Conservation (phyloP, 2,797 vertebrate genomes). For the Macrochelys suwanniensis region DNA sequence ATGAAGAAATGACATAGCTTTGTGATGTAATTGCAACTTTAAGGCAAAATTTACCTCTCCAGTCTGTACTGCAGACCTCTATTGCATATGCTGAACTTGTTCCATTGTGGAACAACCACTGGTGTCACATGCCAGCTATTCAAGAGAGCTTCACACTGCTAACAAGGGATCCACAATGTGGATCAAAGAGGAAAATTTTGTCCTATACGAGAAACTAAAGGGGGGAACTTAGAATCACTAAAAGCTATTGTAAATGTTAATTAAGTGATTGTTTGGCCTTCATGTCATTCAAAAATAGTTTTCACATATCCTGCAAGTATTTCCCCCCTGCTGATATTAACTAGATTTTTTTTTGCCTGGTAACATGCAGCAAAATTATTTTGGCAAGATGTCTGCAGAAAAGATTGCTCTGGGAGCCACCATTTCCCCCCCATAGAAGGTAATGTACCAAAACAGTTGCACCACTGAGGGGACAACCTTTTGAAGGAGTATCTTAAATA, state of each 20-base stretch:
- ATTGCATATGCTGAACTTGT: neutral
- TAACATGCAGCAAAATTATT: conserved; percentile 2
- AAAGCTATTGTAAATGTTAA: conserved; percentile 31
- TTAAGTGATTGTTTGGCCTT: neutral
- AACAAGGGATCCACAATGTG: neutral
- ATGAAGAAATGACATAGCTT: conserved; percentile 55
- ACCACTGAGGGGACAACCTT: neutral
- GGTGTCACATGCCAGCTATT: conserved; percentile 33
- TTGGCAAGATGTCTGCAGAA: neutral
- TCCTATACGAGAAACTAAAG: neutral
- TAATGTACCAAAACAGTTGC: neutral
- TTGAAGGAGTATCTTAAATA: neutral
- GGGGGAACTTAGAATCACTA: neutral
- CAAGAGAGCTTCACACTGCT: neutral
- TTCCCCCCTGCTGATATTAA: neutral
- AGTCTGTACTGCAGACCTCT: conserved; percentile 13
- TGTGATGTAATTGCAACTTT: conserved; percentile 23
- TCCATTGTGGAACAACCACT: neutral
- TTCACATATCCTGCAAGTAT: neutral
- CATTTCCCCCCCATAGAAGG: neutral
- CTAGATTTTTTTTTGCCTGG: neutral
- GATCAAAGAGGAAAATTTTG: conserved; percentile 24
- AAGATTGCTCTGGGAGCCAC: neutral
- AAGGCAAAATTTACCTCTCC: conserved; percentile 47
- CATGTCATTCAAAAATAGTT: conserved; percentile 7